A percentile compares a stretch with the other conserved stretches of the same genome.
These are phyloP conservation scores for Poeciliopsis occidentalis DNA, from an alignment of 2,113 vertebrate genomes.

Conservation along the genomic window DNA sequence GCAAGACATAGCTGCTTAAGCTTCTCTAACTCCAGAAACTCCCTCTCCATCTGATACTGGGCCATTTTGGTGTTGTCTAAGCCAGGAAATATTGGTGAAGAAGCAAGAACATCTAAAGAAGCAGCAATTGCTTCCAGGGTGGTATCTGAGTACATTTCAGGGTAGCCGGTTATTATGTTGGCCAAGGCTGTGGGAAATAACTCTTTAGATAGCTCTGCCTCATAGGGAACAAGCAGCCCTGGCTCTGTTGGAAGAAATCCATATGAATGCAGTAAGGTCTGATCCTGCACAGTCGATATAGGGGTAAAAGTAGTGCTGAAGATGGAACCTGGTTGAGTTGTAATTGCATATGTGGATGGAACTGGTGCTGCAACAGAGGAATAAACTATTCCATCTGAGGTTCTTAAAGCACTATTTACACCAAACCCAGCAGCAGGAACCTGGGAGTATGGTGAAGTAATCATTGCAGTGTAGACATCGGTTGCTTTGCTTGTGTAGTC, in stretches of 20 bases:
- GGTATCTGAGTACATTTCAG: slow-evolving; percentile 88
- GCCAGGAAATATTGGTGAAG: slow-evolving; percentile 85
- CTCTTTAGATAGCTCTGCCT: slow-evolving; percentile 83
- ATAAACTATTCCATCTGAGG: slow-evolving; percentile 94
- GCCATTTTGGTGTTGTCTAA: slow-evolving; percentile 92
- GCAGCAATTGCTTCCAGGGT: slow-evolving; percentile 88
- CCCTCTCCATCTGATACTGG: slow-evolving; percentile 92
- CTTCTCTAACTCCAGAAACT: slow-evolving; percentile 95
- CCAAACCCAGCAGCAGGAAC: slow-evolving; percentile 83
- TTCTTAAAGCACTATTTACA: slow-evolving; percentile 87
- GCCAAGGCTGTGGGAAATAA: slow-evolving; percentile 81
- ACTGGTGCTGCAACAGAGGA: slow-evolving; percentile 90
- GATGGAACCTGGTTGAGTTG: slow-evolving; percentile 95
- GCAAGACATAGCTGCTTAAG: slow-evolving; percentile 96
- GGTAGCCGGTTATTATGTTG: slow-evolving; percentile 86
- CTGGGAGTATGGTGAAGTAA: slow-evolving; percentile 87
- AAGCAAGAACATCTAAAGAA: slow-evolving; percentile 79
- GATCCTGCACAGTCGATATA: slow-evolving; percentile 83
- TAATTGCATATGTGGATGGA: slow-evolving; percentile 93
- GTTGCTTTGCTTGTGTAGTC: slow-evolving; percentile 95
- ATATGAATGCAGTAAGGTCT: slow-evolving; percentile 84
- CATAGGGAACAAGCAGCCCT: slow-evolving; percentile 81
- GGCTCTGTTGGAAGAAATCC: slow-evolving; percentile 85
- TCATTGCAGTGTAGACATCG: slow-evolving; percentile 84
- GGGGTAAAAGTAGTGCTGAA: slow-evolving; percentile 86